Evolutionary conservation across 2,113 vertebrate genomes (phyloP).

Genomic region (Alosa alosa): DNA sequence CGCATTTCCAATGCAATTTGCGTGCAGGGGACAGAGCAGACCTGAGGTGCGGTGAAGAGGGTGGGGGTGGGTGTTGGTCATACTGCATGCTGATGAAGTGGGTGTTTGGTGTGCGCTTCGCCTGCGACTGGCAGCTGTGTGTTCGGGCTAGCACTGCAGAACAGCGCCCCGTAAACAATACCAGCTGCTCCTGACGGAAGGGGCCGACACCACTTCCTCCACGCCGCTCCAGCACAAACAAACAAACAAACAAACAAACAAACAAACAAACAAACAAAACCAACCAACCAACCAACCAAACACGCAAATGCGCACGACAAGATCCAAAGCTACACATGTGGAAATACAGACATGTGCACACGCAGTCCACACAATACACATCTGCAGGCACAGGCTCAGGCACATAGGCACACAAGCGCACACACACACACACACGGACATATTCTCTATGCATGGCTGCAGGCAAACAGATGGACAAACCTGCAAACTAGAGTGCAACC

Average conservation of each 20-base stretch:
- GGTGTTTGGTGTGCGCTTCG: background rate
- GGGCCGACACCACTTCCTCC: slow-evolving; percentile 6
- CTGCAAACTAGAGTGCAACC: background rate
- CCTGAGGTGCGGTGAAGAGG: background rate
- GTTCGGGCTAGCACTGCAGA: slow-evolving; percentile 36
- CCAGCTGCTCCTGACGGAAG: slow-evolving; percentile 44
- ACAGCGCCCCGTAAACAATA: slow-evolving; percentile 47
- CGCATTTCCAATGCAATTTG: background rate
- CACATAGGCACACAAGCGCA: background rate
- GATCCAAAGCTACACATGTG: background rate
- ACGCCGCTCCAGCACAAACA: background rate
- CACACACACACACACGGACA: background rate
- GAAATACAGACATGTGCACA: background rate
- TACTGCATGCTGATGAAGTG: slow-evolving; percentile 32
- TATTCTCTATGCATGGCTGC: background rate
- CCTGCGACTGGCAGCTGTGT: slow-evolving; percentile 46
- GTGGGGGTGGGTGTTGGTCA: background rate
- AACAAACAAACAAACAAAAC: too few species aligned
- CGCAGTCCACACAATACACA: background rate
- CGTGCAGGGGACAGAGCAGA: background rate
- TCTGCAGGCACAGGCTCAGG: background rate
- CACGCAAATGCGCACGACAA: slow-evolving; percentile 1
- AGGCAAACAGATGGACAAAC: background rate
- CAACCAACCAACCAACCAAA: too few species aligned
- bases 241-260: too few species aligned